Percentiles rank a stretch among this genome's conserved stretches.
Evolutionary conservation across 2,797 vertebrate genomes (phyloP).

Genomic region (Lindbergichthys nudifrons): DNA sequence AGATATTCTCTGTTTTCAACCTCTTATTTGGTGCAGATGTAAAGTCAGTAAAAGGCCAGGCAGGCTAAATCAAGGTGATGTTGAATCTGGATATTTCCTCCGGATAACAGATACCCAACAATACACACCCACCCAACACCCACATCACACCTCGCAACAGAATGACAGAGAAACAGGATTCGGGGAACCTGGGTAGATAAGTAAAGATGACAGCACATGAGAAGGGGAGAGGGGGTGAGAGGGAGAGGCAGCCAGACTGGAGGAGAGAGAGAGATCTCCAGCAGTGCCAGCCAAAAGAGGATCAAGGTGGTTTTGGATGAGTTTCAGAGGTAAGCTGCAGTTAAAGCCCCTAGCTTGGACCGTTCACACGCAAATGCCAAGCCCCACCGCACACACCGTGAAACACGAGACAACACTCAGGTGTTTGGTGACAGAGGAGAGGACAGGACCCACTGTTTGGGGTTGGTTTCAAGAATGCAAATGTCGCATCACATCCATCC

Average conservation of each 20-base stretch:
- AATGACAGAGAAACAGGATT: conserved; percentile 70
- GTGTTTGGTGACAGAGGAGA: conserved; percentile 53
- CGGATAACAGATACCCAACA: conserved; percentile 59
- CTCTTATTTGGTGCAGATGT: too few relatives aligned
- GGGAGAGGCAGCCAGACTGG: neutral
- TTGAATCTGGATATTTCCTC: conserved; percentile 63
- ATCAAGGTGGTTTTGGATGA: conserved; percentile 78
- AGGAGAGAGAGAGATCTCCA: conserved; percentile 50
- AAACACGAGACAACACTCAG: conserved; percentile 61
- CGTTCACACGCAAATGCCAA: conserved; percentile 73
- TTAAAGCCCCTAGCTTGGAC: conserved; percentile 72
- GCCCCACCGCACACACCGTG: conserved; percentile 60
- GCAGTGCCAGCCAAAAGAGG: conserved; percentile 68
- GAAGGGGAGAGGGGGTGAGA: conserved; percentile 10
- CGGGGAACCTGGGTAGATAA: conserved; percentile 62
- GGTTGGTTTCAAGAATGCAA: conserved; percentile 45
- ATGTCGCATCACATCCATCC: conserved; percentile 20
- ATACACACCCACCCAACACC: conserved; percentile 54
- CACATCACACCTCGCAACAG: conserved; percentile 39
- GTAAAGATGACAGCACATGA: conserved; percentile 63
- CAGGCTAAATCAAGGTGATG: conserved; percentile 53
- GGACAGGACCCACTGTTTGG: conserved; percentile 32
- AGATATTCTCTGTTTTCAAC: neutral
- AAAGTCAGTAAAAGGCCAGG: conserved; percentile 30
- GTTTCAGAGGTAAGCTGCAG: conserved; percentile 77